A percentile compares a stretch with the other conserved stretches of the same genome.
Conservation (phyloP, 2,113 vertebrate genomes). For the Hippoglossus stenolepis region DNA sequence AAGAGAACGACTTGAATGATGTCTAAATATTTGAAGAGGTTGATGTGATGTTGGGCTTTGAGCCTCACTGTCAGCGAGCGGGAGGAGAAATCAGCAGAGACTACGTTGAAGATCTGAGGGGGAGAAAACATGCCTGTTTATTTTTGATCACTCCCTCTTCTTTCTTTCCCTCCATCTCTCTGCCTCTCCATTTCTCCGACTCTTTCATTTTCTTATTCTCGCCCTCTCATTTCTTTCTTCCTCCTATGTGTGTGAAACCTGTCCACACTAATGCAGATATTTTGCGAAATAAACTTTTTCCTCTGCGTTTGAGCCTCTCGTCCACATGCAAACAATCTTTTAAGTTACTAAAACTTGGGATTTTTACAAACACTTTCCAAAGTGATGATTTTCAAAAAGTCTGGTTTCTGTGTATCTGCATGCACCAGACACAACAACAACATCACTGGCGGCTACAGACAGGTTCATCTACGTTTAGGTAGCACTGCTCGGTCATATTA, state of each 20-base stretch:
- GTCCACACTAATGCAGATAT: neutral
- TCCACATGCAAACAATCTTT: too few relatives aligned
- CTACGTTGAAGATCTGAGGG: conserved; percentile 66
- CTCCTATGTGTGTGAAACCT: conserved; percentile 29
- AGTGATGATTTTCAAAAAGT: too few relatives aligned
- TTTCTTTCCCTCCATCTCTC: conserved; percentile 29
- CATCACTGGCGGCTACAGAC: too few relatives aligned
- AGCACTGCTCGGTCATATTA: too few relatives aligned
- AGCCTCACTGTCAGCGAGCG: conserved; percentile 68
- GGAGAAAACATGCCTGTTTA: conserved; percentile 63
- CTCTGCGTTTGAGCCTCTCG: too few relatives aligned
- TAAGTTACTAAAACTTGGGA: too few relatives aligned
- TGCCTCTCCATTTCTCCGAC: conserved; percentile 20
- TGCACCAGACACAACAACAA: too few relatives aligned
- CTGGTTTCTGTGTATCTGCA: too few relatives aligned
- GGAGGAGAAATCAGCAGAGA: conserved; percentile 74
- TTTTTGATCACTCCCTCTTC: conserved; percentile 57
- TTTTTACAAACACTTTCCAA: too few relatives aligned
- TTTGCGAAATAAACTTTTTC: too few relatives aligned
- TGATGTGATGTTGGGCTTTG: conserved; percentile 76
- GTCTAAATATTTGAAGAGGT: conserved; percentile 79
- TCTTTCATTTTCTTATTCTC: conserved; percentile 3
- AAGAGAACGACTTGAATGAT: conserved; percentile 65
- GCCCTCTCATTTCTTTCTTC: conserved; percentile 33
- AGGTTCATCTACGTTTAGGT: too few relatives aligned